These are phyloP conservation scores for Enhydra lutris DNA, from an alignment of 2,113 vertebrate species.

Conservation along the genomic window DNA sequence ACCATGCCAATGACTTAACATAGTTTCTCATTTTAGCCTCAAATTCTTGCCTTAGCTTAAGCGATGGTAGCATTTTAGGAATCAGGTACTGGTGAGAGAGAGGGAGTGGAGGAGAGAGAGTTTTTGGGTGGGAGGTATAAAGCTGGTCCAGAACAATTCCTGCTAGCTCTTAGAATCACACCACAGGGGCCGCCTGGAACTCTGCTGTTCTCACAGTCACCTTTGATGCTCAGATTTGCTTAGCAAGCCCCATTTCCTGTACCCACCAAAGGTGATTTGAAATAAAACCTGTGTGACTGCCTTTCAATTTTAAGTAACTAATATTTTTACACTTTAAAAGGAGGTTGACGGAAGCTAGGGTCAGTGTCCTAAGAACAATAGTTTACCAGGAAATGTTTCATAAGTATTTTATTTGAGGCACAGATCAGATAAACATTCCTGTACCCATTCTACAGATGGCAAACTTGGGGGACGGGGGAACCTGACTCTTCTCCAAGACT, in stretches of 20 bases:
- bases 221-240: background rate
- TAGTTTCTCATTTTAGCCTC: background rate
- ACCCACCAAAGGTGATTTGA: background rate
- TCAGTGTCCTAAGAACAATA: fast-evolving
- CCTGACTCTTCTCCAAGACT: background rate
- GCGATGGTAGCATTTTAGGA: background rate
- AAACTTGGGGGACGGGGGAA: background rate
- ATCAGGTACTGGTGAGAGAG: background rate
- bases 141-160: too few species aligned
- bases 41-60: background rate
- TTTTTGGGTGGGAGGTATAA: background rate
- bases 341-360: background rate
- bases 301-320: background rate
- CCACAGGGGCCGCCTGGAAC: too few species aligned
- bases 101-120: background rate
- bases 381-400: background rate
- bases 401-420: background rate
- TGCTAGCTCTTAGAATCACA: background rate
- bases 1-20: background rate
- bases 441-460: background rate
- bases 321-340: background rate
- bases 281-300: background rate
- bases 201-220: background rate
- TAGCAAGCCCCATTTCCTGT: background rate
- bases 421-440: background rate